phyloP scores from a whole-genome alignment of 2,888 invertebrate genomes.

The Hirtodrosophila confusa region DNA sequence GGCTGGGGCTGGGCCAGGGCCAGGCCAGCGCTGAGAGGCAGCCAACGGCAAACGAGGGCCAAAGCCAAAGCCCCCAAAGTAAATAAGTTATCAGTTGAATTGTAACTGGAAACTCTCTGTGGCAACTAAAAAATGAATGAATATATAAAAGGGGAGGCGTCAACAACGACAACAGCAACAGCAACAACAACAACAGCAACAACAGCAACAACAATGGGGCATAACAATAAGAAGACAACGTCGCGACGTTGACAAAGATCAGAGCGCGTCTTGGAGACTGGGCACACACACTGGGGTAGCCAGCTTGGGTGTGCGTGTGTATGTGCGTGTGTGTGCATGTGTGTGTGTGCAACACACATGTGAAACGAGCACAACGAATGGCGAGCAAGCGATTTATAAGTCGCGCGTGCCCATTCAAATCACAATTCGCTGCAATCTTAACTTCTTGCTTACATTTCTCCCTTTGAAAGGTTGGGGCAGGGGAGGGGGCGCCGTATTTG shows the following conservation, averaged over 20 bases:
- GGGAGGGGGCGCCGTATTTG: no score
- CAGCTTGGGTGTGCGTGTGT: conserved; percentile 3
- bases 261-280: conserved; percentile 70
- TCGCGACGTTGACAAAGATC: conserved; percentile 62
- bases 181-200: conserved; percentile 13
- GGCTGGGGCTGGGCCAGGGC: conserved; percentile 57
- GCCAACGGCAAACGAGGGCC: conserved; percentile 28
- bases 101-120: conserved; percentile 66
- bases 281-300: conserved; percentile 26
- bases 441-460: not conserved
- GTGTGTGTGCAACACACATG: conserved; percentile 35
- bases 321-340: conserved; percentile 16
- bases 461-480: no score
- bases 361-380: conserved; percentile 61
- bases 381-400: conserved; percentile 63
- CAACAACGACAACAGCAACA: conserved; percentile 56
- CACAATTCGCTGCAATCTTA: conserved; percentile 27
- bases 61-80: conserved; percentile 63
- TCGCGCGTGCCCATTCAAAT: conserved; percentile 56
- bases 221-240: conserved; percentile 51
- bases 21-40: conserved; percentile 32
- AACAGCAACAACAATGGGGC: conserved; percentile 25
- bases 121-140: conserved; percentile 57
- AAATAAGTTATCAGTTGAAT: conserved; percentile 78
- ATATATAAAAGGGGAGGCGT: conserved; percentile 82